Conservation (phyloP, 2,797 vertebrate species). For the Rhodeus uyekii region DNA sequence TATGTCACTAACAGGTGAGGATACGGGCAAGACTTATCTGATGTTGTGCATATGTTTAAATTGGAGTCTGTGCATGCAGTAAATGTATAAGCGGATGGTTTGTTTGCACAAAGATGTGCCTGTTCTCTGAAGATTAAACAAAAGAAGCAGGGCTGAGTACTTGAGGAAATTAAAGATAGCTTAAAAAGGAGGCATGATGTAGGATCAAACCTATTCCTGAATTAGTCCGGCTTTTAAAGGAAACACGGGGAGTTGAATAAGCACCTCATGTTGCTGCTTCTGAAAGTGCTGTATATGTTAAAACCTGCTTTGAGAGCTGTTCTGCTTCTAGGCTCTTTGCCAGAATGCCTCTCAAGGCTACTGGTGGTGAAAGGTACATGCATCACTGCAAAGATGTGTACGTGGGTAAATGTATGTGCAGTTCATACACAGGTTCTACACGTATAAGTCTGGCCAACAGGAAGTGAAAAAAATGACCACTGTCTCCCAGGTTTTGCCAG, state of each 20-base stretch:
- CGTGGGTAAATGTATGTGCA: conserved; percentile 21
- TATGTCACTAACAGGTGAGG: background rate
- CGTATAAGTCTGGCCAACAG: background rate
- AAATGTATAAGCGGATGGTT: background rate
- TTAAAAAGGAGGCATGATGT: conserved; percentile 23
- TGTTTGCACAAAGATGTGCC: background rate
- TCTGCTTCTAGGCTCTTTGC: conserved; percentile 36
- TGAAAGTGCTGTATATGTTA: conserved; percentile 24
- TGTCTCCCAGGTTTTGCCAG: background rate
- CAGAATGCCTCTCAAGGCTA: conserved; percentile 32
- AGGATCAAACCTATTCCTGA: conserved; percentile 17
- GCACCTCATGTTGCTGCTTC: conserved; percentile 16
- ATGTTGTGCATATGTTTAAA: conserved; percentile 7
- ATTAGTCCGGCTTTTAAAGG: conserved; percentile 30
- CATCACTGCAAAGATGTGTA: conserved; percentile 23
- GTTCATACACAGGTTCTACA: conserved; percentile 1
- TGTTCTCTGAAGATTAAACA: conserved; percentile 13
- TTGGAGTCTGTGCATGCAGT: background rate
- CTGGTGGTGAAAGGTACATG: conserved; percentile 39
- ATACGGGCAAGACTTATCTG: conserved; percentile 7
- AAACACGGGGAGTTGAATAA: conserved; percentile 9
- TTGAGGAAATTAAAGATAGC: conserved; percentile 28
- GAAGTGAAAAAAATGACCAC: background rate
- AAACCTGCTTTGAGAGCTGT: conserved; percentile 16
- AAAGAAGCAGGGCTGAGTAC: conserved; percentile 14